A percentile compares a stretch with the other conserved stretches of the same genome.
phyloP scores from a whole-genome alignment of 2,113 vertebrate genomes.

The Ictidomys tridecemlineatus region DNA sequence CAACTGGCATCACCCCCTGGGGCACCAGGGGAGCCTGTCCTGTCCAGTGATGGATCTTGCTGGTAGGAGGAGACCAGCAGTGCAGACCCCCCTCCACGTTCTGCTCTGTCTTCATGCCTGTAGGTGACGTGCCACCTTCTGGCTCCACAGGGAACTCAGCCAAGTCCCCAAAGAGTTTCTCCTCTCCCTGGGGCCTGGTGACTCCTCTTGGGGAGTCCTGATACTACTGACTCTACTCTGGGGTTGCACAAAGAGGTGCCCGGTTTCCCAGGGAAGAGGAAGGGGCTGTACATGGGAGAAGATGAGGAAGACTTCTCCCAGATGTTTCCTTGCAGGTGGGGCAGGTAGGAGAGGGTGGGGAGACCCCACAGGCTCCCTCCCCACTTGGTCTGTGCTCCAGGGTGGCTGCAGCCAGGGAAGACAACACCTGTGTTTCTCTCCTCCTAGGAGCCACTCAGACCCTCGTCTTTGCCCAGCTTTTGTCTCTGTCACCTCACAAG shows the following conservation, averaged over 20 bases:
- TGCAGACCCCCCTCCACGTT: too few relatives aligned
- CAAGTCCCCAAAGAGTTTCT: rapidly evolving
- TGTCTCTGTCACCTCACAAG: background rate
- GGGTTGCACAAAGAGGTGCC: background rate
- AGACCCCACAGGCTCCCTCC: background rate
- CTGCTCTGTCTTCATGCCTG: too few relatives aligned
- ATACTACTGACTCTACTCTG: background rate
- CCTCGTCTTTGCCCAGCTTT: background rate
- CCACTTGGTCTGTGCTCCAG: too few relatives aligned
- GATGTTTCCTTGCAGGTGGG: background rate
- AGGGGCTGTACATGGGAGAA: too few relatives aligned
- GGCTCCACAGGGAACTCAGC: background rate
- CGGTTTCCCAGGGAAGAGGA: too few relatives aligned
- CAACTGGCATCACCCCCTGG: too few relatives aligned
- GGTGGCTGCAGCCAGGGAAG: too few relatives aligned
- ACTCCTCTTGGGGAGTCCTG: background rate
- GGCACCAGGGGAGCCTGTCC: too few relatives aligned
- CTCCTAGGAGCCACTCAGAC: background rate
- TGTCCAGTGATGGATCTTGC: too few relatives aligned
- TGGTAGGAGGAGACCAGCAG: too few relatives aligned
- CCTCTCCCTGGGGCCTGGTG: background rate
- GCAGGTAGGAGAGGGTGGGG: background rate
- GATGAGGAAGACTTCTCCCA: background rate
- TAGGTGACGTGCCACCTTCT: too few relatives aligned
- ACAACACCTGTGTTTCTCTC: background rate